A percentile compares a stretch with the other conserved stretches of the same genome.
phyloP scores from a whole-genome alignment of 2,113 vertebrate genomes.

The Chaetodon trifascialis region DNA sequence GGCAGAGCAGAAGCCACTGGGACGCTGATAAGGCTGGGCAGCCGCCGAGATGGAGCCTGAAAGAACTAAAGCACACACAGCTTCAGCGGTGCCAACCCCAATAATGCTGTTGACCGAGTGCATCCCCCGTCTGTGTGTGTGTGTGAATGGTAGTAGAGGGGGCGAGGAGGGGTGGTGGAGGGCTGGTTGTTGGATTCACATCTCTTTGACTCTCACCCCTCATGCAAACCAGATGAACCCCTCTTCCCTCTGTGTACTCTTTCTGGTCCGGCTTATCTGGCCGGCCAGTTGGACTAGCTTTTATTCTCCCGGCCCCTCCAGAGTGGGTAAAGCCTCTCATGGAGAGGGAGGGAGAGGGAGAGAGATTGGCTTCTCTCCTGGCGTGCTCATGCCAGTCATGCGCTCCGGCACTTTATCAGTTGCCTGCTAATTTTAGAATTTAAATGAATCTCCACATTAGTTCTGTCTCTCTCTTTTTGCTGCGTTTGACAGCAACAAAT shows the following conservation, averaged over 20 bases:
- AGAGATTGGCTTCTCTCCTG: slow-evolving; percentile 58
- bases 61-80: slow-evolving; percentile 46
- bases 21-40: slow-evolving; percentile 69
- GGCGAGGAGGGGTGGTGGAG: slow-evolving; percentile 7
- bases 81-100: slow-evolving; percentile 59
- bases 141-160: slow-evolving; percentile 25
- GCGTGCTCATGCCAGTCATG: slow-evolving; percentile 63
- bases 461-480: slow-evolving; percentile 24
- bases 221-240: slow-evolving; percentile 70
- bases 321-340: slow-evolving; percentile 72
- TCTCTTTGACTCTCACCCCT: slow-evolving; percentile 65
- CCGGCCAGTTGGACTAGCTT: slow-evolving; percentile 78
- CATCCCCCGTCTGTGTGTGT: slow-evolving; percentile 37
- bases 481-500: slow-evolving; percentile 42
- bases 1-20: slow-evolving; percentile 65
- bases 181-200: slow-evolving; percentile 43
- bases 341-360: slow-evolving; percentile 54
- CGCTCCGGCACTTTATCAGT: slow-evolving; percentile 68
- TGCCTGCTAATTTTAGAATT: slow-evolving; percentile 77
- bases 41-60: slow-evolving; percentile 53
- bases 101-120: slow-evolving; percentile 73
- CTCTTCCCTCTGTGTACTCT: slow-evolving; percentile 60
- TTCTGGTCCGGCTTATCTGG: slow-evolving; percentile 77
- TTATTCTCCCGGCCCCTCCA: slow-evolving; percentile 79
- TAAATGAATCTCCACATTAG: slow-evolving; percentile 67